These are phyloP conservation scores for Pemphredon lugubris DNA, from an alignment of 2,888 invertebrate species.

Conservation along the genomic window DNA sequence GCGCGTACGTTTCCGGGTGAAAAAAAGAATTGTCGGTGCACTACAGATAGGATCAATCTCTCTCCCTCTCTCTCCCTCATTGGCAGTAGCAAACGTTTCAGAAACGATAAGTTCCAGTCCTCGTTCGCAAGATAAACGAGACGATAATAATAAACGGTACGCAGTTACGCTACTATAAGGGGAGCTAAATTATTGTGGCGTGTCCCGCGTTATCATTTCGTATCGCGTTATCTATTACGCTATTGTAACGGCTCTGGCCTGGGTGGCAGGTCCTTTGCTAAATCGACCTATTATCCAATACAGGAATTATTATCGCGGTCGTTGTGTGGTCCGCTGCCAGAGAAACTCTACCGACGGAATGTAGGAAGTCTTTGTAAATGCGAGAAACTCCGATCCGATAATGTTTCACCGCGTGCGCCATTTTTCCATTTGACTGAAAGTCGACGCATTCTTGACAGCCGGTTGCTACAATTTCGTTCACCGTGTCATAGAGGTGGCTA, in stretches of 20 bases:
- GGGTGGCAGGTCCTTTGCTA: slow-evolving; percentile 48
- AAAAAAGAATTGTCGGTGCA: slow-evolving; percentile 19
- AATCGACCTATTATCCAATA: slow-evolving; percentile 61
- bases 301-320: slow-evolving; percentile 50
- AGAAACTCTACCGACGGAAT: slow-evolving; percentile 37
- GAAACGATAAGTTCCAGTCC: slow-evolving; percentile 49
- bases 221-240: slow-evolving; percentile 62
- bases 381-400: slow-evolving; percentile 18
- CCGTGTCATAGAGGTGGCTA: not conserved
- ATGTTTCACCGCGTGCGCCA: not conserved
- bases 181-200: slow-evolving; percentile 56
- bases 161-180: slow-evolving; percentile 41
- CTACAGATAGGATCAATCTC: slow-evolving; percentile 50
- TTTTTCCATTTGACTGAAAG: not conserved
- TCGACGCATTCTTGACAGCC: slow-evolving; percentile 1
- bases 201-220: slow-evolving; percentile 57
- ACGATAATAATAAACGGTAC: slow-evolving; percentile 57
- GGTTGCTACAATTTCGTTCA: not conserved
- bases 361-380: slow-evolving; percentile 12
- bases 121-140: slow-evolving; percentile 54
- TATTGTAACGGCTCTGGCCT: slow-evolving; percentile 46
- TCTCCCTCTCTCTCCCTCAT: too few relatives aligned
- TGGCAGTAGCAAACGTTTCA: slow-evolving; percentile 41
- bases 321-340: slow-evolving; percentile 25
- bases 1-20: slow-evolving; percentile 4